Conservation (phyloP, 2,797 vertebrate species). For the Prunella strophiata region DNA sequence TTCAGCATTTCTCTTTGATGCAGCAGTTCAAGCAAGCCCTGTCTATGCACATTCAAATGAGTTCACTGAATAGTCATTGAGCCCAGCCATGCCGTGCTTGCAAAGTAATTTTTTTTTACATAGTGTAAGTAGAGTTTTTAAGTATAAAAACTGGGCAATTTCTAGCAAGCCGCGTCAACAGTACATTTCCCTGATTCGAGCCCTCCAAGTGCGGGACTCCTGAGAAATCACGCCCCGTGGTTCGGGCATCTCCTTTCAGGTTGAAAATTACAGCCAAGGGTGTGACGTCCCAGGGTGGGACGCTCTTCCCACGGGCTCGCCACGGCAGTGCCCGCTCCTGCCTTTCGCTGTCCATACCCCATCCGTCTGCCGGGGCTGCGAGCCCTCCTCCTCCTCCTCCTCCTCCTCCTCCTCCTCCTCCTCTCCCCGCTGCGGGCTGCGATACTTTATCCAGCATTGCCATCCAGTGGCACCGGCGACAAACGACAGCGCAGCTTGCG, state of each 20-base stretch:
- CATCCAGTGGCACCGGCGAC: constrained; percentile 40
- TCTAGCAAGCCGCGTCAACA: neutral
- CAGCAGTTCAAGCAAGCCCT: constrained; percentile 57
- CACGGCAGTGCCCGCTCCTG: neutral
- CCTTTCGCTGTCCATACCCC: fast-evolving
- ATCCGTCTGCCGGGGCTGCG: neutral
- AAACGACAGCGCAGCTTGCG: neutral
- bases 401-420: neutral
- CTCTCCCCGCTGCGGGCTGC: fast-evolving
- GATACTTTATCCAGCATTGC: constrained; percentile 46
- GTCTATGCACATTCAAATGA: constrained; percentile 56
- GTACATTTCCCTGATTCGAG: neutral
- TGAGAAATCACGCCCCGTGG: neutral
- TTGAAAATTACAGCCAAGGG: neutral
- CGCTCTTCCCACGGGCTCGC: neutral
- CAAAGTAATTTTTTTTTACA: neutral
- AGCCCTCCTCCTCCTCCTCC: neutral
- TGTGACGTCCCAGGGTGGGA: neutral
- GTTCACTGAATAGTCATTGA: constrained; percentile 41
- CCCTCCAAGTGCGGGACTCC: neutral
- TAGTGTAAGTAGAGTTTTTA: constrained; percentile 11
- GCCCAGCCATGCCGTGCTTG: constrained; percentile 21
- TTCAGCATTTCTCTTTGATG: constrained; percentile 68
- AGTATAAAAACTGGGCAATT: constrained; percentile 31
- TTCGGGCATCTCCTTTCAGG: neutral